Evolutionary conservation across 2,888 invertebrate genomes (phyloP).

Genomic region (Nyleta sp.): DNA sequence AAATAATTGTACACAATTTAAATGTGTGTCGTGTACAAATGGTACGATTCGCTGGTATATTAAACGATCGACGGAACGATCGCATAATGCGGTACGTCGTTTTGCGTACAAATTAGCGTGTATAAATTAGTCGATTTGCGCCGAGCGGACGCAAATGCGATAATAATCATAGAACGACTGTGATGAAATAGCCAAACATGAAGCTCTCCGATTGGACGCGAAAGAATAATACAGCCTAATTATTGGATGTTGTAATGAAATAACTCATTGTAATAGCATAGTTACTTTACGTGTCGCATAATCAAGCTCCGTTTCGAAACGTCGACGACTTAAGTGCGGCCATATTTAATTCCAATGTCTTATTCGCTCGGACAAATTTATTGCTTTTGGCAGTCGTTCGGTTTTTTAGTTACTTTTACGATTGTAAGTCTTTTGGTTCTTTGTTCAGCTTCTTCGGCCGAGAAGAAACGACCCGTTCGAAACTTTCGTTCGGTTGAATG

Average conservation of each 20-base stretch:
- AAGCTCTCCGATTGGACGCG: neutral
- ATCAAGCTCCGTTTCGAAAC: neutral
- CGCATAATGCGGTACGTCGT: conserved; percentile 1
- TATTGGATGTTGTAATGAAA: conserved; percentile 11
- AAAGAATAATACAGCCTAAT: conserved; percentile 11
- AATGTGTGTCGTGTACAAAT: conserved; percentile 8
- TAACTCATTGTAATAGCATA: conserved; percentile 13
- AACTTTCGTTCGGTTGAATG: too few species aligned
- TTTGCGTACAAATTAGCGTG: conserved; percentile 12
- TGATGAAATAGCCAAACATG: neutral
- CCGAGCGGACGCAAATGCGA: neutral
- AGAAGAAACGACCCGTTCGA: too few species aligned
- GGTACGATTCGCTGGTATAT: neutral
- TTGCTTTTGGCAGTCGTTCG: neutral
- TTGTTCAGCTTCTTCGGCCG: too few species aligned
- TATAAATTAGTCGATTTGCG: conserved; percentile 16
- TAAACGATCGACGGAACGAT: neutral
- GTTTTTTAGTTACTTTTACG: too few species aligned
- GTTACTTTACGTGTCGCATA: conserved; percentile 10
- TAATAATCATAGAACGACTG: neutral
- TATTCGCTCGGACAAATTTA: neutral
- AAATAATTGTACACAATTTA: conserved; percentile 31
- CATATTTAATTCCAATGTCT: conserved; percentile 3
- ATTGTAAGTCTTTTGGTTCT: too few species aligned
- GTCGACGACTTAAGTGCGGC: neutral